phyloP scores from a whole-genome alignment of 2,113 vertebrate genomes.

The Lepus americanus region DNA sequence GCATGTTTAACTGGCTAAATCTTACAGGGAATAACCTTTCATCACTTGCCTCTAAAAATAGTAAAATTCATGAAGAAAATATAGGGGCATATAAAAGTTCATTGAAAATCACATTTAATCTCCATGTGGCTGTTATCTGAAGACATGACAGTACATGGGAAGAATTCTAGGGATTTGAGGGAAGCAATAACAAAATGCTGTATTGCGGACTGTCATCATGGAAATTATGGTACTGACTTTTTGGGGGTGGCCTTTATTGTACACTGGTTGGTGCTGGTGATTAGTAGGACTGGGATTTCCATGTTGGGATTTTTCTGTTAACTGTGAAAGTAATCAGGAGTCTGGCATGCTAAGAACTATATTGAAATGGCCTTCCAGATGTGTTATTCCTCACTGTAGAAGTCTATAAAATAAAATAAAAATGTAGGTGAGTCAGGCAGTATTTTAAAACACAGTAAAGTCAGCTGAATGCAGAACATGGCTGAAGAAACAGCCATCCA shows the following conservation, averaged over 20 bases:
- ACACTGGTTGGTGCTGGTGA: conserved; percentile 62
- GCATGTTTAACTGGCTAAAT: conserved; percentile 65
- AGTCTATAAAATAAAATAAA: not conserved
- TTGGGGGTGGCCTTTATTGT: conserved; percentile 68
- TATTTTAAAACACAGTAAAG: not conserved
- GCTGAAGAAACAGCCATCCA: not conserved
- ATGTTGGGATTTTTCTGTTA: conserved; percentile 54
- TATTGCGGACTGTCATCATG: conserved; percentile 44
- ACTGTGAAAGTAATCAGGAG: conserved; percentile 81
- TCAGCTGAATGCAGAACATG: conserved; percentile 6
- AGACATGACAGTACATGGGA: conserved; percentile 48
- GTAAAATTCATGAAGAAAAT: conserved; percentile 69
- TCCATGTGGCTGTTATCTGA: conserved; percentile 53
- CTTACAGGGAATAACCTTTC: conserved; percentile 77
- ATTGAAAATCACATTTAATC: conserved; percentile 57
- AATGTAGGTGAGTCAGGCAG: not conserved
- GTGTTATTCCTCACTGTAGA: not conserved
- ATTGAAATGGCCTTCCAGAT: conserved; percentile 34
- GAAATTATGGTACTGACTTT: conserved; percentile 60
- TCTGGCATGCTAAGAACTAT: conserved; percentile 66
- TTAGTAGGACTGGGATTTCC: conserved; percentile 63
- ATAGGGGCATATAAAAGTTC: conserved; percentile 69
- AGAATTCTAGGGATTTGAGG: conserved; percentile 37
- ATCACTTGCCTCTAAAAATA: conserved; percentile 75
- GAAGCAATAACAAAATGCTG: conserved; percentile 56